These are phyloP conservation scores for Conger conger DNA, from an alignment of 2,113 vertebrate species.

Conservation along the genomic window DNA sequence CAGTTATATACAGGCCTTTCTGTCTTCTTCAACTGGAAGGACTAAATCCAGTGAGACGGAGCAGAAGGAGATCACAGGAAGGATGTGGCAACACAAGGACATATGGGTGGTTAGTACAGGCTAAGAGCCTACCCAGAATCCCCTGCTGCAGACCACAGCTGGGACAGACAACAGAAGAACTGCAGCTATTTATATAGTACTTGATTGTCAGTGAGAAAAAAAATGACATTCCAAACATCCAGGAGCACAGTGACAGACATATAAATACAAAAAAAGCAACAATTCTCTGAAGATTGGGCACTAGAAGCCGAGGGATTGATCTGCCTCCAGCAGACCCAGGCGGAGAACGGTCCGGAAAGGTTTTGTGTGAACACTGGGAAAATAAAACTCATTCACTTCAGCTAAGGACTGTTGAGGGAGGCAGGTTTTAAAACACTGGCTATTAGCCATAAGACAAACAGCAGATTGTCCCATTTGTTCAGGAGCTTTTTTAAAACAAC, in stretches of 20 bases:
- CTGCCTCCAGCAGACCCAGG: background rate
- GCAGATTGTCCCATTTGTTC: constrained; percentile 9
- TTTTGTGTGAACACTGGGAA: background rate
- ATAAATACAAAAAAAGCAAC: background rate
- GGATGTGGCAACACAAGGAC: background rate
- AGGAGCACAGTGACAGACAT: background rate
- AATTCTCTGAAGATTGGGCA: background rate
- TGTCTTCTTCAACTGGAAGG: too few species aligned
- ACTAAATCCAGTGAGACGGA: background rate
- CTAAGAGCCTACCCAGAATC: background rate
- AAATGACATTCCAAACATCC: background rate
- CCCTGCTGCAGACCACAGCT: background rate
- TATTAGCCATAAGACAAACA: background rate
- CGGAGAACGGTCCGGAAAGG: background rate
- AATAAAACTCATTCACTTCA: background rate
- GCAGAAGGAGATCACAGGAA: background rate
- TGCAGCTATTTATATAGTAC: background rate
- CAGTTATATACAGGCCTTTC: too few species aligned
- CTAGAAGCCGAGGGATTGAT: background rate
- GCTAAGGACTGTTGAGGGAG: background rate
- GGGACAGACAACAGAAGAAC: background rate
- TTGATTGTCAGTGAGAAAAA: background rate
- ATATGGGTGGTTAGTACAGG: background rate
- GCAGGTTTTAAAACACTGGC: background rate
- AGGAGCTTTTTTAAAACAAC: background rate